phyloP scores from a whole-genome alignment of 2,113 vertebrate genomes.

The Calyptomena viridis region DNA sequence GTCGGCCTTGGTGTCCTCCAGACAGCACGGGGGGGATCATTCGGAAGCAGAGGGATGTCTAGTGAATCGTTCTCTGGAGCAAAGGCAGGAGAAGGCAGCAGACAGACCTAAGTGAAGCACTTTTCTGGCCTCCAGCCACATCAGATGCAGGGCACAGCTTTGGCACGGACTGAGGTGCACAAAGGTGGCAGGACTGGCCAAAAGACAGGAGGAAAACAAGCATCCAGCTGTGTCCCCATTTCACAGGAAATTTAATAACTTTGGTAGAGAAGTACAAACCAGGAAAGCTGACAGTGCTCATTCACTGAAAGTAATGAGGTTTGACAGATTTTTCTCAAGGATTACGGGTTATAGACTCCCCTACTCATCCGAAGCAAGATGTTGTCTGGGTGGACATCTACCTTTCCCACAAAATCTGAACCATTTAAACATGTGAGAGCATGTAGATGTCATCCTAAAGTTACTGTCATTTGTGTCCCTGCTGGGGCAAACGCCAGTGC shows the following conservation, averaged over 20 bases:
- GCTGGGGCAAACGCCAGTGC: neutral
- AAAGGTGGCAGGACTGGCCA: neutral
- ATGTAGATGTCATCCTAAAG: neutral
- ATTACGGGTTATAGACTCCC: neutral
- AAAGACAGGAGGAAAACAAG: neutral
- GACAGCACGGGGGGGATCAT: too few relatives aligned
- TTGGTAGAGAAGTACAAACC: neutral
- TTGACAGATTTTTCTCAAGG: neutral
- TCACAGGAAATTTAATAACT: neutral
- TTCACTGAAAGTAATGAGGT: neutral
- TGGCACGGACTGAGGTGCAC: accelerated
- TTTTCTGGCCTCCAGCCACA: neutral
- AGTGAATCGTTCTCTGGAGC: neutral
- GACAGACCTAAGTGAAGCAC: neutral
- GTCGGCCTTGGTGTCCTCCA: neutral
- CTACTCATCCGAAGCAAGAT: neutral
- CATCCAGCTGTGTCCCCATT: neutral
- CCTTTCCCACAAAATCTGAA: neutral
- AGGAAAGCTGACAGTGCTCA: neutral
- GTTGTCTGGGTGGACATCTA: neutral
- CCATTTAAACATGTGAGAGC: neutral
- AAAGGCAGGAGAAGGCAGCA: neutral
- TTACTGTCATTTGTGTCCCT: neutral
- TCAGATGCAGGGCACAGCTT: neutral
- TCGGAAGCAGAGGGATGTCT: neutral